Evolutionary conservation across 2,113 vertebrate species (phyloP), one percentile per base, ranked within the genome.

Genomic region (Gobio gobio): DNA sequence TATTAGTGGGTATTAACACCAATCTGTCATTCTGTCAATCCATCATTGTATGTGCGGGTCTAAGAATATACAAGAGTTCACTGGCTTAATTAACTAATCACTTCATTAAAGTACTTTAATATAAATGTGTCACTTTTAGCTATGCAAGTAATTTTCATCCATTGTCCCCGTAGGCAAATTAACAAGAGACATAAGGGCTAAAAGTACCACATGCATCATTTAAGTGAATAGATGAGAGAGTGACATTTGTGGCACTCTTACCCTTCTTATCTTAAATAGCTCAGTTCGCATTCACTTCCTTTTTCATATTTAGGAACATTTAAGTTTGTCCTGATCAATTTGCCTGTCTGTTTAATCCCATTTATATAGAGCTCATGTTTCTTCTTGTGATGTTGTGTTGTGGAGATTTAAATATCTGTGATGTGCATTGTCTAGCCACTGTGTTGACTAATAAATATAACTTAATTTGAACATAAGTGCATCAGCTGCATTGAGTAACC

Each of bases 71-170:
- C 66, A 43, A 54, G 66, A 78, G 86, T 83, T 87, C 82, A 87
- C 83, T 78, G 75, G 70, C 61, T 83, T 87, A 87, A 83, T 87
- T 87, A 87, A 87, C 82, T 86, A 86, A 83, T 83, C 86, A 87
- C 51, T 87, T 87, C 54, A 87, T 83, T 87, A 87, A 82, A 86
- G 64, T 49, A 63, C 75, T 87, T 87, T 79, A 83, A 87, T 86
- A 86, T 79, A 79, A 70, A 73, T 68, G 74, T 83, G 82, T 87
- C 81, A 87, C 75, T 77, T 87, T 87, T 83, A 78, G 82, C 75
- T 78, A 83, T 79, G 81, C 75, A 74, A 70, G 64, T 83, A n/a
- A 79, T 83, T 87, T 87, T 78, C 64, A 59, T 78, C 82, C 6
- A 29, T 61, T 43, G 75, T 73, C 82, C 73, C 86, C 56, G 45